Evolutionary conservation across 64 coral and sea anemone species (phyloP), one percentile per base, ranked within the genome.

Genomic region (Catalaphyllia jardinei): DNA sequence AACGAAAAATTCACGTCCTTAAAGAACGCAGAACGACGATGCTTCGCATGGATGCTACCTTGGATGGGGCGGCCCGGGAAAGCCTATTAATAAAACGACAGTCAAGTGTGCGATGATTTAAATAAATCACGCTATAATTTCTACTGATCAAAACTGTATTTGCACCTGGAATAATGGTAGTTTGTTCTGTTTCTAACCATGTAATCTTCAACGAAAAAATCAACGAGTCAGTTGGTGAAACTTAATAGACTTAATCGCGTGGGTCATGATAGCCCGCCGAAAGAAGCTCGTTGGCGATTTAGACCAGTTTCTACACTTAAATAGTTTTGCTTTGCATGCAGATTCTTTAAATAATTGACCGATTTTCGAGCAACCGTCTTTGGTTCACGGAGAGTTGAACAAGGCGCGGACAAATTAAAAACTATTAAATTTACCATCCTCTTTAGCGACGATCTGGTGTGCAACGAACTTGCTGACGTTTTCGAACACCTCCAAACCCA

Each of bases 401-500:
- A 27, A 69, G 65, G 65, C 22, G 39, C 33, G 20, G 20, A 50
- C 0, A 9, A 50, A 77, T 77, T 77, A 19, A 38, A 76, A 18
- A 24, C 9, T 50, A n/a, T n/a, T n/a, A n/a, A 20, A 67, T 20
- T 71, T 27, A 85, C 81, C 81, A 51, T 85, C 62, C 13, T 85
- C 62, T 3, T 85, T 29, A 13, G 24, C 29, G 14, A 75, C 50
- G 31, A 13, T 80, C 19, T 91, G 89, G 28, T 51, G 78, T 0
- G 81, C 81, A 0, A 84, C 89, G 1, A 91, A 74, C 57, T 82
- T 54, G 39, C 60, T 74, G 28, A 91, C 79, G 24, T 80, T 57
- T 54, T 84, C 52, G 28, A 91, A 91, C 6, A 91, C 71, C 52
- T 91, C 89, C 35, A 91, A 81, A 5, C 89, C 89, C 79, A 91